Evolutionary conservation across 1,140 invertebrate species (phyloP).

Genomic region (Hirudo medicinalis): DNA sequence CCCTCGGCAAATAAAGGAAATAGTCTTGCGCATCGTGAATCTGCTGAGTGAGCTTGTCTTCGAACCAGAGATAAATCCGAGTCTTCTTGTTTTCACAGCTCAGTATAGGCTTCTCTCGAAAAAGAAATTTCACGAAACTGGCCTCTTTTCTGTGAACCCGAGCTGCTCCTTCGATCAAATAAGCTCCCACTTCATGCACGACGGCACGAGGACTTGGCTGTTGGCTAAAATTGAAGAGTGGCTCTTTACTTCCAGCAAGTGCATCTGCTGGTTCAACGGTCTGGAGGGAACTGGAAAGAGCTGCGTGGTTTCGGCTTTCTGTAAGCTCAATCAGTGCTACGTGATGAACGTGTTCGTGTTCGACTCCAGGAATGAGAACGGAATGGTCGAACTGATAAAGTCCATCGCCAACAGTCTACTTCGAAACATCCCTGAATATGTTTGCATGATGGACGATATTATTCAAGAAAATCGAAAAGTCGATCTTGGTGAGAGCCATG

Average conservation of each 20-base stretch:
- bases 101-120: neutral
- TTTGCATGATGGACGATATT: conserved; percentile 10
- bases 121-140: conserved; percentile 6
- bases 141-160: neutral
- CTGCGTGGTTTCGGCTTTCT: neutral
- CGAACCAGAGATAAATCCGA: neutral
- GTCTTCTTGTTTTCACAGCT: conserved; percentile 3
- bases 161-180: conserved; percentile 4
- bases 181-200: conserved; percentile 4
- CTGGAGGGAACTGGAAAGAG: conserved; percentile 3
- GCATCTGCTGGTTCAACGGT: neutral
- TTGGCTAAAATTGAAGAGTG: conserved; percentile 9
- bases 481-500: neutral
- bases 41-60: neutral
- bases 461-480: neutral
- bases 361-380: neutral
- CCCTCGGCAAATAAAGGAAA: neutral
- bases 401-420: conserved; percentile 3
- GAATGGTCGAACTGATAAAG: conserved; percentile 9
- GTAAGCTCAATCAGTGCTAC: conserved; percentile 10
- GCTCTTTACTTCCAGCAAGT: neutral
- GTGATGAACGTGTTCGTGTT: neutral
- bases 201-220: neutral
- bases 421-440: neutral
- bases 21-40: neutral